Evolutionary conservation across 2,113 vertebrate species (phyloP).

Genomic region (Oryzias woworae): DNA sequence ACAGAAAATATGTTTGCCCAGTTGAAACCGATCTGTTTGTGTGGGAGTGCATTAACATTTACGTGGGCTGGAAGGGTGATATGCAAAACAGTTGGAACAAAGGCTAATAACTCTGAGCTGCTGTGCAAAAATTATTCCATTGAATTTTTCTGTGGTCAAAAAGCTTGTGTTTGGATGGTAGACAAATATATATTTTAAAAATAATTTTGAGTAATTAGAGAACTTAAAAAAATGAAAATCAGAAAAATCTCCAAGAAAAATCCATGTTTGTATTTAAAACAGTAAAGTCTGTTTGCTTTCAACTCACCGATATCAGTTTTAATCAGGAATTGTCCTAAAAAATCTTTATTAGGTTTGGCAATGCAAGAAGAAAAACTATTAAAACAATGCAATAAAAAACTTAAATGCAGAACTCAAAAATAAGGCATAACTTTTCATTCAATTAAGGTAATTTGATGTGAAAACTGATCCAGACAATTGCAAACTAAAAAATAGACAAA

Average conservation of each 20-base stretch:
- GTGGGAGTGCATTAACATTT: conserved; percentile 83
- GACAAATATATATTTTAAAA: conserved; percentile 35
- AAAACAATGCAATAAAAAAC: neutral
- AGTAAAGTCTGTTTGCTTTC: conserved; percentile 15
- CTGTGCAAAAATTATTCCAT: conserved; percentile 64
- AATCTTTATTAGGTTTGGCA: conserved; percentile 10
- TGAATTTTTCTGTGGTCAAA: conserved; percentile 57
- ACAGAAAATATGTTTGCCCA: conserved; percentile 78
- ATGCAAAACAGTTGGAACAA: conserved; percentile 80
- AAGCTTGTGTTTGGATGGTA: conserved; percentile 39
- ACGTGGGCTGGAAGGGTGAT: conserved; percentile 77
- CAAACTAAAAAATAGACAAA: no score
- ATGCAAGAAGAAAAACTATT: neutral
- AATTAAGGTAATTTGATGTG: no score
- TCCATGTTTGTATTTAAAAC: conserved; percentile 19
- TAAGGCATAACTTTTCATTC: no score
- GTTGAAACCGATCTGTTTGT: conserved; percentile 81
- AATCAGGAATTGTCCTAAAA: conserved; percentile 8
- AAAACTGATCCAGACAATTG: no score
- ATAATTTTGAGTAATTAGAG: conserved; percentile 17
- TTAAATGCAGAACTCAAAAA: no score
- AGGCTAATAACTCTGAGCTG: conserved; percentile 73
- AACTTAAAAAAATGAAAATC: conserved; percentile 14
- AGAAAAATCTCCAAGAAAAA: conserved; percentile 10
- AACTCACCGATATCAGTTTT: neutral